Base-by-base conservation (phyloP, 2,888 invertebrate genomes). In the Harpalus rubripes region DNA sequence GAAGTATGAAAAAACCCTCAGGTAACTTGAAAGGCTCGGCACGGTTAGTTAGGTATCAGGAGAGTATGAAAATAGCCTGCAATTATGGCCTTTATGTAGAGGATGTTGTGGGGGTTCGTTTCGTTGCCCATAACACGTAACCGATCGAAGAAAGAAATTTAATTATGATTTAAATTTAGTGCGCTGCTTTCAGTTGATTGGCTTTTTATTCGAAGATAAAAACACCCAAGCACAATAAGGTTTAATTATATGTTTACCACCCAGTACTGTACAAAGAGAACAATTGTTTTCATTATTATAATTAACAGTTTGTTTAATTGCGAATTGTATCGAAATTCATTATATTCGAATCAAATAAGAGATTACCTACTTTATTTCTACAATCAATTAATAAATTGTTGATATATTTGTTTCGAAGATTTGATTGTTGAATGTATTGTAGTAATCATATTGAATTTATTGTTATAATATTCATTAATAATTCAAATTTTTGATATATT, bases 101-200 rank as follows among this genome's bases (percentile, higher is more conserved):
- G 32, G 15, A 18, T 15, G 16, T 6, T 68, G 41, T 39, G 15
- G 15, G 72, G 72, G 72, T 72, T 18, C 39, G 39, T 39, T 39
- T 26, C 16, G 39, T 68, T 12, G 16, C 39, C 22, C 39, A 41
- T 26, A 26, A 39, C 65, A 65, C 65, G 32, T 41, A 44, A 41
- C 44, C 72, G 72, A 74, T 74, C 72, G 72, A 72, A 74, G 72
- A 74, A 74, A 74, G 72, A 74, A 74, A 74, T 74, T 74, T 74
- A 74, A 74, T 74, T 74, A 74, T 74, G 72, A 74, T 74, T 74
- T 74, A 44, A 74, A 74, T 74, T 74, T 74, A 74, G 72, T 74
- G 18, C 18, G 72, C 18, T 74, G 15, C 72, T 74, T 44, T 18
- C 8, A 18, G 72, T 74, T 74, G 72, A 74, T 74, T 74, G 72